Conservation (phyloP, 2,888 invertebrate genomes). For the Drosophila putrida region DNA sequence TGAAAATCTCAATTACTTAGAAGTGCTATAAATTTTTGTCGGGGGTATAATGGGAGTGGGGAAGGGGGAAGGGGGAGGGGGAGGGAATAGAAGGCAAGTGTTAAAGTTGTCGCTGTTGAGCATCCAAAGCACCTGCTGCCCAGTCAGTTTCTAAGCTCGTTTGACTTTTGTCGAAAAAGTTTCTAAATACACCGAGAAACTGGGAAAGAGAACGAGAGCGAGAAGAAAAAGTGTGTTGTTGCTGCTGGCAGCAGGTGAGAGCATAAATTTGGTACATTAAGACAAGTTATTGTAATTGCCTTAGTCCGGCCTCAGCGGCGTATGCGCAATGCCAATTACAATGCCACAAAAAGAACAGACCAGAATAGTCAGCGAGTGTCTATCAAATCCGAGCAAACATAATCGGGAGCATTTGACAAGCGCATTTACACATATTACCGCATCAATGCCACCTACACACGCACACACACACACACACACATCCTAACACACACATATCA, state of each 20-base stretch:
- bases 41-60: neutral
- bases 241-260: constrained; percentile 66
- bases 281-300: constrained; percentile 56
- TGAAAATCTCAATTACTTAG: constrained; percentile 70
- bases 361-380: neutral
- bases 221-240: neutral
- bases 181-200: constrained; percentile 28
- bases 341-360: neutral
- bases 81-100: constrained; percentile 45
- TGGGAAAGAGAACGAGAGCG: neutral
- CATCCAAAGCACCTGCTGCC: constrained; percentile 68
- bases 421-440: constrained; percentile 74
- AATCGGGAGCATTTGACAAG: constrained; percentile 74
- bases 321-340: constrained; percentile 44
- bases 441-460: constrained; percentile 53
- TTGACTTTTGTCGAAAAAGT: constrained; percentile 63
- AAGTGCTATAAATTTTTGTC: constrained; percentile 52
- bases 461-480: constrained; percentile 18
- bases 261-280: constrained; percentile 67
- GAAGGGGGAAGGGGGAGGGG: neutral
- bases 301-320: constrained; percentile 23
- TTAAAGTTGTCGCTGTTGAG: constrained; percentile 65
- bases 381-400: constrained; percentile 38
- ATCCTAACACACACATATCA: constrained; percentile 44
- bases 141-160: constrained; percentile 35